Evolutionary conservation across 2,888 invertebrate species (phyloP).

Genomic region (Patella caerulea): DNA sequence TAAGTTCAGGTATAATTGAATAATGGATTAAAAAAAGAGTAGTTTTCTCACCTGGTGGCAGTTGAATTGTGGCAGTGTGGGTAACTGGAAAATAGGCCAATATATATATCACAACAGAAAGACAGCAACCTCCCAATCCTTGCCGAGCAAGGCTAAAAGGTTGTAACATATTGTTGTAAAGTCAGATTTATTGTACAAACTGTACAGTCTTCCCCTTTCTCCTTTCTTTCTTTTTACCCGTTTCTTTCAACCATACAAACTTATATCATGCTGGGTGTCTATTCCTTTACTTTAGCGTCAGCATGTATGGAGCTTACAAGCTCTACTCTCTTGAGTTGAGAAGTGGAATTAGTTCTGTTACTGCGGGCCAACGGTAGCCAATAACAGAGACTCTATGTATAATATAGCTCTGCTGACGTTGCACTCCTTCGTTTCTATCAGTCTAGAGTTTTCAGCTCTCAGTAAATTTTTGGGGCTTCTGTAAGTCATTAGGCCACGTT

Average conservation of each 20-base stretch:
- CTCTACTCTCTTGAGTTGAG: not conserved
- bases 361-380: not conserved
- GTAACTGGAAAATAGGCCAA: not conserved
- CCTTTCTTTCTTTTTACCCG: not conserved
- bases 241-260: not conserved
- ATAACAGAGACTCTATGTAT: not conserved
- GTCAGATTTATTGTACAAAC: not conserved
- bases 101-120: not conserved
- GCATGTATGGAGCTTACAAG: not conserved
- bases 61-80: not conserved
- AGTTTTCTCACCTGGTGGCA: not conserved
- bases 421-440: constrained; percentile 2
- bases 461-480: not conserved
- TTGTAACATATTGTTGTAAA: constrained; percentile 2
- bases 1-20: too few relatives aligned
- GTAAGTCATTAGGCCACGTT: constrained; percentile 3
- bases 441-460: not conserved
- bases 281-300: not conserved
- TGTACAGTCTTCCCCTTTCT: not conserved
- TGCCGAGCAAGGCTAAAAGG: constrained; percentile 8
- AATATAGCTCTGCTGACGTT: constrained; percentile 2
- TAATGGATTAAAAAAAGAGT: not conserved
- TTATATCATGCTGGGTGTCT: not conserved
- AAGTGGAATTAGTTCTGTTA: not conserved
- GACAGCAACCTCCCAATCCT: constrained; percentile 5